Base-by-base conservation (phyloP, 2,113 vertebrate genomes). In the Gobius niger region DNA sequence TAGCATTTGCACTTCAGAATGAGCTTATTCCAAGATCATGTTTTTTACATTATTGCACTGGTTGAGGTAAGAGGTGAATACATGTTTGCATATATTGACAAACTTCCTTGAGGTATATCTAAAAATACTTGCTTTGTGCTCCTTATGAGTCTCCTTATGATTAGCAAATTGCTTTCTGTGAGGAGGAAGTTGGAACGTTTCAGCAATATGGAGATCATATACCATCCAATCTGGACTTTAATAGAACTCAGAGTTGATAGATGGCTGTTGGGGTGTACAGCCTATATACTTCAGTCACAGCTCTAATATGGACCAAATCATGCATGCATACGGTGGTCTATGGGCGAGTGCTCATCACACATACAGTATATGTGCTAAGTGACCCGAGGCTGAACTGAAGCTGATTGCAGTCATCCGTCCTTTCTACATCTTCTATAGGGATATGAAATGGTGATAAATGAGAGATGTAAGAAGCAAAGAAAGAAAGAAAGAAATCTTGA, bases 341-440 rank as follows among this genome's bases (percentile, higher is more conserved):
- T 44, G 57, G 9, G 57, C 6, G 7, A 34, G 53, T 34, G 53
- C 47, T 49, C 49, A 57, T 60, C 47, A 54, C 10, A 47, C 34
- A 44, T 54, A 62, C 77, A 63, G n/a, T 63, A 61, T 18, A 76
- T 69, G 49, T 53, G 50, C 64, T 18, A 40, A 63, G 19, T 84
- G 87, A 88, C 87, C 87, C 12, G 1, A 10, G 63, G 63, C 16
- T 88, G 89, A 91, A 86, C 88, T 80, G 57, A 59, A 68, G 78
- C 53, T 81, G 85, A 90, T 82, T 88, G 81, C 79, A 83, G 76
- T 85, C 84, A 80, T 89, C 81, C 73, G 81, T 87, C 77, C 73
- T 65, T 83, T 85, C 83, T 84, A 67, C 77, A 70, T 83, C 80
- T 86, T 80, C 85, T 73, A 82, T 81, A 81, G 68, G 67, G 53